phyloP scores from a whole-genome alignment of 2,113 vertebrate genomes.

The Zosterops japonicus region DNA sequence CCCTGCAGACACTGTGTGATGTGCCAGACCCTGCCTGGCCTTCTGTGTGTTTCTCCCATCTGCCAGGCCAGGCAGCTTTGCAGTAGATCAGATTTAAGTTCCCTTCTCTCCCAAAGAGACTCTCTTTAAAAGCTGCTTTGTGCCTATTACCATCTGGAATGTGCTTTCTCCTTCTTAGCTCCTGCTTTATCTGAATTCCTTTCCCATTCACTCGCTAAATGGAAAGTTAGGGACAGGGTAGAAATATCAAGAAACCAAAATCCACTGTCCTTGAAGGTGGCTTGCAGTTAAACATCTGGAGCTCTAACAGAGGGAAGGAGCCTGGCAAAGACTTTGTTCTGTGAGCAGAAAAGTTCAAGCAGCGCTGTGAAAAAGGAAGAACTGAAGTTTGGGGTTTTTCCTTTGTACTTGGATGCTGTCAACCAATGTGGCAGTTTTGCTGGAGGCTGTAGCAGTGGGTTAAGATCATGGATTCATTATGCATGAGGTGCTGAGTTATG shows the following conservation, averaged over 20 bases:
- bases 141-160: neutral
- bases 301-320: neutral
- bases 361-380: neutral
- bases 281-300: neutral
- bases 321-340: neutral
- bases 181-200: neutral
- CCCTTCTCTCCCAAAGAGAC: conserved; percentile 77
- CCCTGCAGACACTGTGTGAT: neutral
- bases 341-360: neutral
- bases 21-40: neutral
- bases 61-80: neutral
- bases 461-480: conserved; percentile 20
- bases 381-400: neutral
- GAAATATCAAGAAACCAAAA: neutral
- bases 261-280: neutral
- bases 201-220: neutral
- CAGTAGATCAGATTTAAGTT: neutral
- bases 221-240: neutral
- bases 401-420: conserved; percentile 2
- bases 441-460: conserved; percentile 26
- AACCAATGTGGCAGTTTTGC: neutral
- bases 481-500: conserved; percentile 15
- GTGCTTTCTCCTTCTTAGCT: neutral
- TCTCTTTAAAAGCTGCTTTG: neutral
- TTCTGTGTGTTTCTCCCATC: neutral